These are phyloP conservation scores for Anorthoa munda DNA, from an alignment of 2,888 invertebrate species.

Conservation along the genomic window DNA sequence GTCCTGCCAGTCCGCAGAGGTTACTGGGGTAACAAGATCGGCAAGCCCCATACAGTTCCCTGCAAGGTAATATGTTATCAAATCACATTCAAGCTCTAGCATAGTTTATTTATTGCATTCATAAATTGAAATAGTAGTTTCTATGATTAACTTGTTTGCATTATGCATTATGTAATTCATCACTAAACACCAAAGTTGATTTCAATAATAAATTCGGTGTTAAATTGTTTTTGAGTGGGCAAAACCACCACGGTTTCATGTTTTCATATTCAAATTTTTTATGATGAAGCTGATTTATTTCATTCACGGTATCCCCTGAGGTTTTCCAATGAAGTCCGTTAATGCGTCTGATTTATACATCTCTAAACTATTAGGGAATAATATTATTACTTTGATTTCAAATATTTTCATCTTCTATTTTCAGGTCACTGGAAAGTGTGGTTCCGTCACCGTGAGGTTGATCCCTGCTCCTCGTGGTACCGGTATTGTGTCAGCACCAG, in stretches of 20 bases:
- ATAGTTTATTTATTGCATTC: slow-evolving; percentile 1
- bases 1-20: slow-evolving; percentile 99
- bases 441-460: slow-evolving; percentile 98
- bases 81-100: background rate
- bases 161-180: too few relatives aligned
- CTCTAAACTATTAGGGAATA: background rate
- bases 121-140: too few relatives aligned
- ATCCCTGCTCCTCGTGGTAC: slow-evolving; percentile 99
- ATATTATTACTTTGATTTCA: background rate
- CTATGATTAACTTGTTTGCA: background rate
- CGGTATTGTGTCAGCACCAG: slow-evolving; percentile 99
- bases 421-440: slow-evolving; percentile 99
- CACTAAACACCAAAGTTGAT: background rate
- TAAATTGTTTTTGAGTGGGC: background rate
- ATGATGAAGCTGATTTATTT: slow-evolving; percentile 91
- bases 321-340: slow-evolving; percentile 89
- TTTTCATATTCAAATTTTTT: slow-evolving; percentile 38
- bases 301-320: slow-evolving; percentile 94
- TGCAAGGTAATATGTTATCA: slow-evolving; percentile 95
- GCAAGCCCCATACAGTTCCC: slow-evolving; percentile 99
- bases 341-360: slow-evolving; percentile 85
- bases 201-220: background rate
- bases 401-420: slow-evolving; percentile 50
- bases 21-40: slow-evolving; percentile 99
- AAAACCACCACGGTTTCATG: slow-evolving; percentile 75